These are phyloP conservation scores for Heliocidaris tuberculata DNA, from an alignment of 35 echinoderm and acorn worm species.

Conservation along the genomic window DNA sequence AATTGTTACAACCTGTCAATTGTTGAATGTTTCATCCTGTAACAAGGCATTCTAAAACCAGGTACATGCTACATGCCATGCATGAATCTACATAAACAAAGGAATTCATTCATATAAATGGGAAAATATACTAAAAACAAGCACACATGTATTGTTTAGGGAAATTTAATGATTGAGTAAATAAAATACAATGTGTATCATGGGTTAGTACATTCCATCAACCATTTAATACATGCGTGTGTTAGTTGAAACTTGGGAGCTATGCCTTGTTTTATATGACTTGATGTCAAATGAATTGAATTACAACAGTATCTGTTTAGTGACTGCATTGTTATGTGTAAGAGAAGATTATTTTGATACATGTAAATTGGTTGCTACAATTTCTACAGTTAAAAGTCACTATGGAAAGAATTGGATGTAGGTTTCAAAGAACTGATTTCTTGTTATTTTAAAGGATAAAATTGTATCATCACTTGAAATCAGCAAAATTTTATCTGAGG, in stretches of 20 bases:
- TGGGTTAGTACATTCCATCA: not conserved
- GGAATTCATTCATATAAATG: not conserved
- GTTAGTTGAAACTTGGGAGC: not conserved
- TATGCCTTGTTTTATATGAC: not conserved
- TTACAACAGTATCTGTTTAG: not conserved
- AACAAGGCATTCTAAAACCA: not conserved
- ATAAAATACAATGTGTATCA: not conserved
- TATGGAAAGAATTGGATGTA: not conserved
- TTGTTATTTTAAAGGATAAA: too few species aligned
- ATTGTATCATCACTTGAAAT: not conserved
- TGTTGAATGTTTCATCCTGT: not conserved
- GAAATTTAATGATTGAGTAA: not conserved
- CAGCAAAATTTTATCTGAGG: not conserved
- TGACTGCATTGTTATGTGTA: not conserved
- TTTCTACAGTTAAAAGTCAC: not conserved
- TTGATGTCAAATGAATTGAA: not conserved
- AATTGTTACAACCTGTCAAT: not conserved
- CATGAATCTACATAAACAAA: not conserved
- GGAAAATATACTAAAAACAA: not conserved
- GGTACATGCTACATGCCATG: not conserved
- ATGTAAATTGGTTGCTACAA: not conserved
- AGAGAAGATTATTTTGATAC: not conserved
- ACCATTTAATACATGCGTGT: not conserved
- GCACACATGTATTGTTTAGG: not conserved
- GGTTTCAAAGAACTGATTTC: not conserved